A percentile compares a stretch with the other conserved stretches of the same genome.
These are phyloP conservation scores for Emmelina monodactyla DNA, from an alignment of 2,888 invertebrate species.

Conservation along the genomic window DNA sequence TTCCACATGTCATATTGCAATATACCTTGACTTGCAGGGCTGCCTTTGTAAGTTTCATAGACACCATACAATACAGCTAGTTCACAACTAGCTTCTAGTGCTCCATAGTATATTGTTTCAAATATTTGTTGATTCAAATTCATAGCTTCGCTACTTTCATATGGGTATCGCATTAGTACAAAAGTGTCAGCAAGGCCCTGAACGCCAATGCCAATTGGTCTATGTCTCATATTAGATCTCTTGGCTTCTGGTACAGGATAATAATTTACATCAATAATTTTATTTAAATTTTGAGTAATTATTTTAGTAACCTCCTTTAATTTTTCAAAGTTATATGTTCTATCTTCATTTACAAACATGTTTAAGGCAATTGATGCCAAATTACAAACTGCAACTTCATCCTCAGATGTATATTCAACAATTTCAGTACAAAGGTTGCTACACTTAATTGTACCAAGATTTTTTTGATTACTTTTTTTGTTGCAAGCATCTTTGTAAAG, in stretches of 20 bases:
- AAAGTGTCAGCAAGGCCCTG: slow-evolving; percentile 98
- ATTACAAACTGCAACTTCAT: slow-evolving; percentile 98
- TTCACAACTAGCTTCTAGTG: slow-evolving; percentile 95
- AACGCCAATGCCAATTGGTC: slow-evolving; percentile 92
- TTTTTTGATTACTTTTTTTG: slow-evolving; percentile 96
- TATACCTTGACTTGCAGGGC: slow-evolving; percentile 93
- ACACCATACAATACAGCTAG: slow-evolving; percentile 83
- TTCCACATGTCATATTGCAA: slow-evolving; percentile 99
- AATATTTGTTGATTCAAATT: slow-evolving; percentile 94
- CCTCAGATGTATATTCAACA: slow-evolving; percentile 89
- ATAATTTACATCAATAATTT: slow-evolving; percentile 95
- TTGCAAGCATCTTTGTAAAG: slow-evolving; percentile 96
- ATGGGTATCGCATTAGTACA: slow-evolving; percentile 90
- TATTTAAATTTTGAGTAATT: slow-evolving; percentile 91
- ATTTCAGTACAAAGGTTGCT: slow-evolving; percentile 99
- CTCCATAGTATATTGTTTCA: slow-evolving; percentile 97
- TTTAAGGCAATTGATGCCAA: slow-evolving; percentile 96
- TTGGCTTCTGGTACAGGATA: slow-evolving; percentile 93
- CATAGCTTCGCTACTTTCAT: slow-evolving; percentile 87
- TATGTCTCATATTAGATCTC: slow-evolving; percentile 85
- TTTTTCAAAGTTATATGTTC: slow-evolving; percentile 86
- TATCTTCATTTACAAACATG: slow-evolving; percentile 85
- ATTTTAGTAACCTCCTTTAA: slow-evolving; percentile 88
- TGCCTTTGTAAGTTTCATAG: slow-evolving; percentile 91
- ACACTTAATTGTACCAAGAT: slow-evolving; percentile 97